Evolutionary conservation across 2,113 vertebrate genomes (phyloP).

Genomic region (Aphyosemion australe): DNA sequence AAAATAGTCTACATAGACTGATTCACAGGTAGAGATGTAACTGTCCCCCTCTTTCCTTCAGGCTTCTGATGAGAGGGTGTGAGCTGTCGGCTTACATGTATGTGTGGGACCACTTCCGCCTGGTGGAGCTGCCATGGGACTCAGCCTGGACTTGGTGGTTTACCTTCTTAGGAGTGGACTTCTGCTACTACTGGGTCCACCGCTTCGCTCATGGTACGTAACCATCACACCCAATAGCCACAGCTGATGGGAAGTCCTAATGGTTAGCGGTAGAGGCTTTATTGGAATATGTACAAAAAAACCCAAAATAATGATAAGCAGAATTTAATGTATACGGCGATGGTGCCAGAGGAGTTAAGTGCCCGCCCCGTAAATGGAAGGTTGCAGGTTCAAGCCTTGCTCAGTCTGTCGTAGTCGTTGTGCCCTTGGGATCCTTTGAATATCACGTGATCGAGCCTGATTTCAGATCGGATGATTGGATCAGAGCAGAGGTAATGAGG

Average conservation of each 20-base stretch:
- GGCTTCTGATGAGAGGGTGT: slow-evolving; percentile 82
- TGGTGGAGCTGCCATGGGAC: slow-evolving; percentile 88
- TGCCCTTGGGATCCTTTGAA: no score
- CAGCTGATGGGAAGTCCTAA: not conserved
- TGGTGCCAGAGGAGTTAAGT: no score
- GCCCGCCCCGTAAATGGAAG: no score
- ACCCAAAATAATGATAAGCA: no score
- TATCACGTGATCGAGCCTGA: no score
- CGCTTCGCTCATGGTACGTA: slow-evolving; percentile 84
- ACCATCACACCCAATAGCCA: not conserved
- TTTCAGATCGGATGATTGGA: no score
- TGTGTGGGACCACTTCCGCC: slow-evolving; percentile 85
- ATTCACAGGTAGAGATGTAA: not conserved
- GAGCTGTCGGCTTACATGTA: slow-evolving; percentile 87
- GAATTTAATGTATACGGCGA: no score
- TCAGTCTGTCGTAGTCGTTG: no score
- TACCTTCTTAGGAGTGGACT: slow-evolving; percentile 87
- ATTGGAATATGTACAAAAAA: no score
- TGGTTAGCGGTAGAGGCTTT: not conserved
- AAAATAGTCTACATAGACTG: no score
- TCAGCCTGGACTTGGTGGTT: slow-evolving; percentile 92
- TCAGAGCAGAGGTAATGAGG: no score
- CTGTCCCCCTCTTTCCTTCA: slow-evolving; percentile 59
- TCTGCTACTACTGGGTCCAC: slow-evolving; percentile 93
- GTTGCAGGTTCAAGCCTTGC: no score